Base-by-base conservation (phyloP, 2,797 vertebrate genomes). In the Liparis tanakae region DNA sequence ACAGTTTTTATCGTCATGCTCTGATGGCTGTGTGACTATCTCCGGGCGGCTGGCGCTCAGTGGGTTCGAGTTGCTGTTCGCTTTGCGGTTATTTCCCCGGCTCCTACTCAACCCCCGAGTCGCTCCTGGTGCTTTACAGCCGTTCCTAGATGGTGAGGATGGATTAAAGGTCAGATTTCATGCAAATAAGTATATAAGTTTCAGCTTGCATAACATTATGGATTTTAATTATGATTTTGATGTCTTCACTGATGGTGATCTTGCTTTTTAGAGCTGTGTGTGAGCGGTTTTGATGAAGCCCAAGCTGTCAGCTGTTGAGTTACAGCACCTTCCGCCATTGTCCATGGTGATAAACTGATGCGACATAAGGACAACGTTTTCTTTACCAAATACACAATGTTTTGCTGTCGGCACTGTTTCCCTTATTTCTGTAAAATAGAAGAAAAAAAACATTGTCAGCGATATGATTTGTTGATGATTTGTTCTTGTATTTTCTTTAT, bases 401-500 rank as follows among this genome's bases (percentile, higher is more conserved):
- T 2, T 2, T 30, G 3, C 10, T 33, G 44, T 22, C 67, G 22
- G 53, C 56, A 30, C 36, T 18, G 18, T 10, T 17, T 51, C 1
- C 14, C 25, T 60, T 18, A 30, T 58, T 13, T 50, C 17, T 41
- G 36, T 58, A 1, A 44, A 68, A 57, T 8, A 1, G 5, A 63
- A 10, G 5, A 63, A 10, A 0, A 0, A 48, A 30, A 50, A 50
- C 73, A 6, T 59, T 37, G 8, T 20, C n/a, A 37, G 10, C 17
- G 25, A 0, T 33, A 0, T 44, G 33, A 67, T 46, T n/a, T n/a
- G n/a, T n/a, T n/a, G n/a, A n/a, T 53, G 18, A 55, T 76, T 46
- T 70, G 4, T 60, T 50, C 8, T 70, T 79, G n/a, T 71, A 5
- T 77, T 62, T 53, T 44, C 20, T 69, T 61, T 79, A 84, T 85